phyloP scores from a whole-genome alignment of 2,888 invertebrate species.

The Sinotaia quadrata region DNA sequence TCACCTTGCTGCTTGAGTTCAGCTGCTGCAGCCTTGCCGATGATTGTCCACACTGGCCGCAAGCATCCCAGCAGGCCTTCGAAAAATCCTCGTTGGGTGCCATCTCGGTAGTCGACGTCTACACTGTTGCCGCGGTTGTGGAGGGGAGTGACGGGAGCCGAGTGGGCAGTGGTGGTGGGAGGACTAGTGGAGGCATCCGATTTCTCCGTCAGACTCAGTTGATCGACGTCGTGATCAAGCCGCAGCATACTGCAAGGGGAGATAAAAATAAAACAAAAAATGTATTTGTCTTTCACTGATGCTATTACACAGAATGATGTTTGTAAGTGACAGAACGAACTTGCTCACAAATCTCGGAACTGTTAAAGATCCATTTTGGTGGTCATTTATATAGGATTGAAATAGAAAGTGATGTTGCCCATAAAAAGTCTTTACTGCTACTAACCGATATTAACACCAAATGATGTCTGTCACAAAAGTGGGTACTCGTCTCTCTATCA shows the following conservation, averaged over 20 bases:
- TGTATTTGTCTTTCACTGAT: too few relatives aligned
- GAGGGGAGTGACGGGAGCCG: constrained; percentile 64
- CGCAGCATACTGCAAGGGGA: constrained; percentile 68
- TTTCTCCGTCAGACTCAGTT: constrained; percentile 59
- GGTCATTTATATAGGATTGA: too few relatives aligned
- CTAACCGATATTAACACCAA: too few relatives aligned
- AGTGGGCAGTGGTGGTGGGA: constrained; percentile 59
- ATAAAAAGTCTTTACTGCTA: too few relatives aligned
- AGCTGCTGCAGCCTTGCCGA: constrained; percentile 79
- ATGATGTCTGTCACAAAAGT: too few relatives aligned
- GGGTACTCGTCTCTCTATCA: too few relatives aligned
- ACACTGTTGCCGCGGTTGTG: constrained; percentile 55
- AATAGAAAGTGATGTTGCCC: too few relatives aligned
- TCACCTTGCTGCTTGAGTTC: constrained; percentile 68
- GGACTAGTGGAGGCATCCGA: constrained; percentile 51
- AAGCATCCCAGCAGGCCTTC: constrained; percentile 88
- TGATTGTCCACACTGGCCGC: constrained; percentile 88
- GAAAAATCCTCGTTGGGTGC: constrained; percentile 66
- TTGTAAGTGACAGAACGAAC: too few relatives aligned
- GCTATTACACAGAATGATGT: background rate
- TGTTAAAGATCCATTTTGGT: too few relatives aligned
- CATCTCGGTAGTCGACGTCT: constrained; percentile 60
- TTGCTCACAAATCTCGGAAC: too few relatives aligned
- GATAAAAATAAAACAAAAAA: too few relatives aligned
- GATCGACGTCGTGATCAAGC: constrained; percentile 66